Conservation (phyloP, 2,888 invertebrate genomes). For the Chaetogeoica ovagalla region DNA sequence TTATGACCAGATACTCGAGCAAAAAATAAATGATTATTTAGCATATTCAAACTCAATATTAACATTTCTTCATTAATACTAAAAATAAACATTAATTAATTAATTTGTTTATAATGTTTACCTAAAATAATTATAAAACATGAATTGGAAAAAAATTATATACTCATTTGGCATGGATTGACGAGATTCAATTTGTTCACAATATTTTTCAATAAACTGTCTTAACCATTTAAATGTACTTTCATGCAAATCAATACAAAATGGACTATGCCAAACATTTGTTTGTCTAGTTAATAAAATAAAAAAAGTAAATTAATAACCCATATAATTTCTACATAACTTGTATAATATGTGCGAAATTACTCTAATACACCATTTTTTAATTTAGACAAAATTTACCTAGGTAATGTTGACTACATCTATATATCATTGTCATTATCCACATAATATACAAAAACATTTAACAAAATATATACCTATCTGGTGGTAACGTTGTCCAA, state of each 20-base stretch:
- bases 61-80: constrained; percentile 64
- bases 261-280: constrained; percentile 65
- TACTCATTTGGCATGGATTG: constrained; percentile 52
- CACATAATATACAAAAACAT: not conserved
- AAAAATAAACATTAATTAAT: not conserved
- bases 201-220: constrained; percentile 65
- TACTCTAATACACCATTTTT: no score
- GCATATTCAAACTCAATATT: constrained; percentile 63
- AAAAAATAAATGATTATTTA: constrained; percentile 66
- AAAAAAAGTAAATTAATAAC: not conserved
- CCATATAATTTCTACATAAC: no score
- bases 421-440: no score
- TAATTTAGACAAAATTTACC: no score
- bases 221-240: constrained; percentile 65
- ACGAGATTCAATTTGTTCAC: constrained; percentile 56
- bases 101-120: constrained; percentile 59
- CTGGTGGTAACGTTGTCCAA: constrained; percentile 64
- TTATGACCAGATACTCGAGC: constrained; percentile 63
- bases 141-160: constrained; percentile 54
- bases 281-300: constrained; percentile 60
- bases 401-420: no score
- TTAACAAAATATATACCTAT: constrained; percentile 57
- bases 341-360: no score
- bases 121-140: constrained; percentile 36
- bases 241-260: constrained; percentile 68